A percentile compares a stretch with the other conserved stretches of the same genome.
Conservation (phyloP, 2,797 vertebrate species). For the Poecilia gillii region DNA sequence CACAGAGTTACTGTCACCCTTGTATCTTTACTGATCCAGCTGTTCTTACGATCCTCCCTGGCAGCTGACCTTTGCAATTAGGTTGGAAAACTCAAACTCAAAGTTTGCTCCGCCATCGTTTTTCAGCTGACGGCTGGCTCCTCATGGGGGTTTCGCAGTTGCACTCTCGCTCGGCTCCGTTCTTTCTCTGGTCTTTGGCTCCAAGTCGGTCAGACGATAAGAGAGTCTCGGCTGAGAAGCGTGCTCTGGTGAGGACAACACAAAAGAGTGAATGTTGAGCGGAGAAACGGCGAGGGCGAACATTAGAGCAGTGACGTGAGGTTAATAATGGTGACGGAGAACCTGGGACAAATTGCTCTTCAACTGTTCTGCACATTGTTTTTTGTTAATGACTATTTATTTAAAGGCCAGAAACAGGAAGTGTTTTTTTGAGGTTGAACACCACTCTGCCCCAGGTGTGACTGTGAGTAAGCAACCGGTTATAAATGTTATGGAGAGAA, state of each 20-base stretch:
- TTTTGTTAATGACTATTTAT: conserved; percentile 6
- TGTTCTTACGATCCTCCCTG: conserved; percentile 7
- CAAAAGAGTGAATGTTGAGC: neutral
- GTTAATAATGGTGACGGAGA: conserved; percentile 49
- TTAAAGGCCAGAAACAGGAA: conserved; percentile 6
- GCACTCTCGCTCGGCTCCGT: neutral
- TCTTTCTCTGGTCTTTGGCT: conserved; percentile 16
- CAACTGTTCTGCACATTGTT: conserved; percentile 13
- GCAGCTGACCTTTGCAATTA: conserved; percentile 7
- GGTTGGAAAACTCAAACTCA: conserved; percentile 3
- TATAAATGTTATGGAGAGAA: conserved; percentile 53
- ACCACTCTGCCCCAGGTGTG: conserved; percentile 62
- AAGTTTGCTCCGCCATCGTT: neutral
- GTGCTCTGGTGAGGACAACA: conserved; percentile 66
- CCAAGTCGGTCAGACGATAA: conserved; percentile 74
- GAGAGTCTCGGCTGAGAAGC: conserved; percentile 81
- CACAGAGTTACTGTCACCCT: conserved; percentile 41
- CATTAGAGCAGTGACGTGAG: neutral
- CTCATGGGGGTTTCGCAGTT: neutral
- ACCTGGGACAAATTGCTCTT: conserved; percentile 65
- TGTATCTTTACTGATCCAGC: conserved; percentile 23
- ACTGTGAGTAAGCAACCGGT: conserved; percentile 42
- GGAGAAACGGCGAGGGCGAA: conserved; percentile 16
- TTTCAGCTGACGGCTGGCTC: conserved; percentile 2
- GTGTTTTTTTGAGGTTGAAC: conserved; percentile 24